Evolutionary conservation across 2,888 invertebrate species (phyloP).

Genomic region (Acronicta aceris): DNA sequence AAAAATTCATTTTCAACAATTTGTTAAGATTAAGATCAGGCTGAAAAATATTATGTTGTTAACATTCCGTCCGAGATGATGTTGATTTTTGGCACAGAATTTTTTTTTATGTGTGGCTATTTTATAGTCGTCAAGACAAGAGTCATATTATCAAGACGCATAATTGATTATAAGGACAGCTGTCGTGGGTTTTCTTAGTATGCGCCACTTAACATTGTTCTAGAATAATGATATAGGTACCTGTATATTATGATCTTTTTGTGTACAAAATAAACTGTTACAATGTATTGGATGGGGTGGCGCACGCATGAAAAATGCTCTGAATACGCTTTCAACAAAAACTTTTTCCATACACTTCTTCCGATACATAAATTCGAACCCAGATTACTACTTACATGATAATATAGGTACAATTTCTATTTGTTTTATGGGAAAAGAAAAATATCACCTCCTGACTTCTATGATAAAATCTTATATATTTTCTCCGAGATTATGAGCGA

Average conservation of each 20-base stretch:
- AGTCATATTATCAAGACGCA: constrained; percentile 80
- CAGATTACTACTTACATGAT: constrained; percentile 67
- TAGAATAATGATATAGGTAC: constrained; percentile 60
- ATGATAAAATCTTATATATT: too few species aligned
- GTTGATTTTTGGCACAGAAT: constrained; percentile 85
- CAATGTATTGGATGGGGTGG: constrained; percentile 38
- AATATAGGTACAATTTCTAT: constrained; percentile 55
- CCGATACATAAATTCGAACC: constrained; percentile 74
- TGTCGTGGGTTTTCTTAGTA: constrained; percentile 73
- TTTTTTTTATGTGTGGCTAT: constrained; percentile 80
- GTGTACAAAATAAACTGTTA: constrained; percentile 28
- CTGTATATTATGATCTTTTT: constrained; percentile 46
- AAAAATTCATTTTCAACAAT: constrained; percentile 83
- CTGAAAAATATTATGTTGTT: constrained; percentile 86
- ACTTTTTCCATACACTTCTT: constrained; percentile 78
- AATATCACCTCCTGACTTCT: constrained; percentile 41
- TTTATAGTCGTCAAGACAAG: constrained; percentile 82
- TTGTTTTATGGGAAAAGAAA: constrained; percentile 48
- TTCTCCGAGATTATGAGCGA: too few species aligned
- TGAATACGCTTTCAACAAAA: constrained; percentile 62
- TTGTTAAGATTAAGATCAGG: constrained; percentile 83
- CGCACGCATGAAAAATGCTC: constrained; percentile 51
- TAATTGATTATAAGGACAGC: constrained; percentile 85
- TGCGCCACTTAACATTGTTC: constrained; percentile 71
- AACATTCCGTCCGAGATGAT: constrained; percentile 82